Evolutionary conservation across 2,888 invertebrate species (phyloP), one percentile per base, ranked within the genome.

Genomic region (Blera fallax): DNA sequence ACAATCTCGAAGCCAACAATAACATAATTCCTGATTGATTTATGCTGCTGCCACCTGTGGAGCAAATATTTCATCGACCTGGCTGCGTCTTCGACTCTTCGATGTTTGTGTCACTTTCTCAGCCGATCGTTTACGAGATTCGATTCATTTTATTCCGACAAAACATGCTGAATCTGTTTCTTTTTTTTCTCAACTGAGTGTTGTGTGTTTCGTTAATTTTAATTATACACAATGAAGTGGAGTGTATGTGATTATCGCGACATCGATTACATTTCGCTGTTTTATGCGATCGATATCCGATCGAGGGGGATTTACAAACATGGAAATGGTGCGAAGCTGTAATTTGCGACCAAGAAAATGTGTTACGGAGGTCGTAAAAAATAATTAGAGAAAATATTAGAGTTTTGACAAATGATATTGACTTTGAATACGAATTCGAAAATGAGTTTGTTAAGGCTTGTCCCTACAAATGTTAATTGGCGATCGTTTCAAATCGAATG

Each of bases 1-100:
- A 67, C 67, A 67, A 16, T 67, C 58, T 29, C 70, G 16, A 60
- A 70, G 14, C 48, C 16, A 43, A 70, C 27, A 24, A 69, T 40
- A 69, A 64, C 40, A 74, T 84, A 80, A 80, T 84, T 74, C 64
- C 48, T 74, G 80, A 84, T 80, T 84, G 80, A 84, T 84, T 84
- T 84, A 84, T 84, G 58, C 40, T 56, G 60, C 69, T 69, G 74
- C 80, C 84, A 80, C 80, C 80, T 84, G 84, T 58, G 74, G 80
- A 84, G 79, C 56, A 67, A 64, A 80, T 84, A 79, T 84, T 74
- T 84, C 78, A 84, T 80, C 84, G 58, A 80, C 29, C 62, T 58
- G 54, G 18, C 16, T 29, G 48, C 24, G 50, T 64, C 54, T 56
- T 58, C 48, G 48, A 16, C 21, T 43, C 62, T 62, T n/a, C 14